Conservation (phyloP, 2,888 invertebrate species). For the Philereme vetulata region DNA sequence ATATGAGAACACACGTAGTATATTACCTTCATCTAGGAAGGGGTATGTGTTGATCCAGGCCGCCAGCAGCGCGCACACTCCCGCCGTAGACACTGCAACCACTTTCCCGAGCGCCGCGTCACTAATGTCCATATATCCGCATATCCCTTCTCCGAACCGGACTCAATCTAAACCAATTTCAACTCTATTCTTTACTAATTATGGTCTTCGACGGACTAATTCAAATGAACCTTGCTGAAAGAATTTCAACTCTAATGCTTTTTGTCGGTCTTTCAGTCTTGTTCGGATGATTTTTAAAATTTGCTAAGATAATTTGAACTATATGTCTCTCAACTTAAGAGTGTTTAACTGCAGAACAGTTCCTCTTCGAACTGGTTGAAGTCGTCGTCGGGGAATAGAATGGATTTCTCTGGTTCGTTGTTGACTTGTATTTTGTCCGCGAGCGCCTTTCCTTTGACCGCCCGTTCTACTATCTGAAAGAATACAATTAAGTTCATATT, state of each 20-base stretch:
- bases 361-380: conserved; percentile 87
- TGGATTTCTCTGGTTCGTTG: conserved; percentile 80
- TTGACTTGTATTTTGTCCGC: conserved; percentile 64
- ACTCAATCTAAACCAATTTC: background rate
- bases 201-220: too few relatives aligned
- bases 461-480: conserved; percentile 79
- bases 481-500: background rate
- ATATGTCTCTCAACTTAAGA: conserved; percentile 1
- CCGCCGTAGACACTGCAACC: conserved; percentile 78
- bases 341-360: conserved; percentile 27
- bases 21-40: conserved; percentile 85
- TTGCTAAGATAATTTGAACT: conserved; percentile 7
- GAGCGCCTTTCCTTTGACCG: conserved; percentile 78
- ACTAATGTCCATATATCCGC: conserved; percentile 77
- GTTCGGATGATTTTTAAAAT: too few relatives aligned
- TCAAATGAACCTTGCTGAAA: too few relatives aligned
- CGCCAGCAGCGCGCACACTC: conserved; percentile 83
- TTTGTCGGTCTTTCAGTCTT: background rate
- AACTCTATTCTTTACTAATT: conserved; percentile 1
- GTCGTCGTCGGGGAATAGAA: conserved; percentile 81
- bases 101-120: conserved; percentile 85
- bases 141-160: too few relatives aligned
- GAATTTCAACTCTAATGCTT: background rate
- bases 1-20: too few relatives aligned
- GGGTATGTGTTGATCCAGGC: conserved; percentile 88